phyloP scores from a whole-genome alignment of 2,888 invertebrate genomes.

The Melipona beecheii region DNA sequence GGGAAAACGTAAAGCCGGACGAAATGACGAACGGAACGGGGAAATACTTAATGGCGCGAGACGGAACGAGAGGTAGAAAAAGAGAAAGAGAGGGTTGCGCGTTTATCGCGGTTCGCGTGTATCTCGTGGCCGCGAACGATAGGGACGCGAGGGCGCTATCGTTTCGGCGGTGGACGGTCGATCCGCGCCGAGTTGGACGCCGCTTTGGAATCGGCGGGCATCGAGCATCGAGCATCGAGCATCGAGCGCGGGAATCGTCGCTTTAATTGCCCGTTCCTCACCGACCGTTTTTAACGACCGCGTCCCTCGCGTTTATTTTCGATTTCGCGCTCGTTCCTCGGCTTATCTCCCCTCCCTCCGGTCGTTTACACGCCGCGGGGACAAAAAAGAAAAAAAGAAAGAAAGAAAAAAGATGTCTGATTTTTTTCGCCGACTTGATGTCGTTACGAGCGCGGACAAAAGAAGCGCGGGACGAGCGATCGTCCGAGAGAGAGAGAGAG shows the following conservation, averaged over 20 bases:
- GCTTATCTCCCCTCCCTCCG: slow-evolving; percentile 30
- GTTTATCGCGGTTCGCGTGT: slow-evolving; percentile 57
- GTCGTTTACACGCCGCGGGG: not conserved
- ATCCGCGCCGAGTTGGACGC: slow-evolving; percentile 56
- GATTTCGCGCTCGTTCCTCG: slow-evolving; percentile 56
- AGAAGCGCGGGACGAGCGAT: slow-evolving; percentile 9
- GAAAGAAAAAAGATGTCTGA: too few species aligned
- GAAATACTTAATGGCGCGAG: slow-evolving; percentile 77
- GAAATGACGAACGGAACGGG: slow-evolving; percentile 78
- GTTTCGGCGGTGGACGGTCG: slow-evolving; percentile 62
- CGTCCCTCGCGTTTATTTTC: slow-evolving; percentile 53
- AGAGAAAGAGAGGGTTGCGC: slow-evolving; percentile 10
- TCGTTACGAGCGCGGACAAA: not conserved
- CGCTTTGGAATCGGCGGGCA: slow-evolving; percentile 1
- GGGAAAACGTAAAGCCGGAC: slow-evolving; percentile 77
- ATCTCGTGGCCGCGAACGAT: slow-evolving; percentile 65
- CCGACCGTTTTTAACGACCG: slow-evolving; percentile 68
- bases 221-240: slow-evolving; percentile 58
- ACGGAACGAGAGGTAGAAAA: not conserved
- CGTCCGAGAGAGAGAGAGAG: not conserved
- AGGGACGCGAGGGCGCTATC: slow-evolving; percentile 63
- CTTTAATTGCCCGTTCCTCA: slow-evolving; percentile 73
- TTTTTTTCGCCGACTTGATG: not conserved
- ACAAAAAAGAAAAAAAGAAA: not conserved
- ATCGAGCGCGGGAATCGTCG: slow-evolving; percentile 62